A percentile compares a stretch with the other conserved stretches of the same genome.
Conservation (phyloP, 2,113 vertebrate genomes). For the Pelecanoides urinatrix region DNA sequence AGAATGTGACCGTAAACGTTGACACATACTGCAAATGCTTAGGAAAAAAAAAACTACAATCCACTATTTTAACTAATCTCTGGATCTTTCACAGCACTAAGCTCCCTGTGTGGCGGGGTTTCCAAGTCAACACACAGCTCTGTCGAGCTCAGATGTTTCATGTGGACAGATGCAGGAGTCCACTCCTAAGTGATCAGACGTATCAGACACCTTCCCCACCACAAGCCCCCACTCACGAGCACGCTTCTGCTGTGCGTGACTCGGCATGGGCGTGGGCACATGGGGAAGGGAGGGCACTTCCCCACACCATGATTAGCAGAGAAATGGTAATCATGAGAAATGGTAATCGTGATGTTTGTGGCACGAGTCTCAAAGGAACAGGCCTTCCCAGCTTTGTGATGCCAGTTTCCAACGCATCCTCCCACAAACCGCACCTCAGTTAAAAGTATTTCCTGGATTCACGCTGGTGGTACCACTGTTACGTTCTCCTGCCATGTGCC, state of each 20-base stretch:
- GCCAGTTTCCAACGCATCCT: neutral
- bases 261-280: rapidly evolving
- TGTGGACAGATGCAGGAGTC: neutral
- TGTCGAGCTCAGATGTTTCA: rapidly evolving
- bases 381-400: rapidly evolving
- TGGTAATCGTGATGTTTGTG: rapidly evolving
- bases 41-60: neutral
- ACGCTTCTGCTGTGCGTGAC: rapidly evolving
- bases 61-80: neutral
- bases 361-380: neutral
- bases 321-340: neutral
- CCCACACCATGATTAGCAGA: neutral
- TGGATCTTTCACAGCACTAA: neutral
- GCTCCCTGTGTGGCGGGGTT: neutral
- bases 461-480: rapidly evolving
- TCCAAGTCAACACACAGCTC: neutral
- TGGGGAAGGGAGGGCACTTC: neutral
- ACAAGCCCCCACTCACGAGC: neutral
- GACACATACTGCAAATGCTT: neutral
- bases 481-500: rapidly evolving
- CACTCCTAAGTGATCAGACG: neutral
- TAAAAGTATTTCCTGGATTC: neutral
- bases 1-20: neutral
- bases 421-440: neutral
- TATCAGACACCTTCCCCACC: too few relatives aligned